phyloP scores from a whole-genome alignment of 2,888 invertebrate genomes.

The Lagria hirta region DNA sequence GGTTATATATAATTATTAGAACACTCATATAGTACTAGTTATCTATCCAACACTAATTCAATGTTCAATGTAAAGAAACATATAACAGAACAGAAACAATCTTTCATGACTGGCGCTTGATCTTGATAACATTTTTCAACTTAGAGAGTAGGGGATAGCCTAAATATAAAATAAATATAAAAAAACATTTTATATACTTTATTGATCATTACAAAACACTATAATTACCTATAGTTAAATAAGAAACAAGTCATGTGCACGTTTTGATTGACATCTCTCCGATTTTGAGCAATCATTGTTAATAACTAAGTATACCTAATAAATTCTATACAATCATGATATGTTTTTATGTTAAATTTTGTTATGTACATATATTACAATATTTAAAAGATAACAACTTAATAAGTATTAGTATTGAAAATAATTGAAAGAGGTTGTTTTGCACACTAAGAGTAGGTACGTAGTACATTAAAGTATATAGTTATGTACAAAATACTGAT shows the following conservation, averaged over 20 bases:
- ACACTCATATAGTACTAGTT: too few species aligned
- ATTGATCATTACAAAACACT: slow-evolving; percentile 35
- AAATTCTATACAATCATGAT: slow-evolving; percentile 31
- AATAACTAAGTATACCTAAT: slow-evolving; percentile 21
- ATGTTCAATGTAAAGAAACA: too few species aligned
- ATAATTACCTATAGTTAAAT: slow-evolving; percentile 25
- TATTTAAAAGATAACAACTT: slow-evolving; percentile 25
- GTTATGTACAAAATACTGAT: slow-evolving; percentile 17
- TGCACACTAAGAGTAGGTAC: slow-evolving; percentile 10
- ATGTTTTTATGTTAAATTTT: slow-evolving; percentile 34
- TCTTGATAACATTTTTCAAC: too few species aligned
- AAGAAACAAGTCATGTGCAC: slow-evolving; percentile 31
- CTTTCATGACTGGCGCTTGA: too few species aligned
- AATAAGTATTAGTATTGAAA: slow-evolving; percentile 14
- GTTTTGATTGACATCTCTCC: slow-evolving; percentile 33
- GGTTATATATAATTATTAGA: too few species aligned
- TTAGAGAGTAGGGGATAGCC: too few species aligned
- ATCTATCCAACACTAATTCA: too few species aligned
- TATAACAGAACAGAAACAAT: too few species aligned
- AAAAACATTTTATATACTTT: slow-evolving; percentile 31
- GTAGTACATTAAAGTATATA: too few species aligned
- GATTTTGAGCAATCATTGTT: slow-evolving; percentile 33
- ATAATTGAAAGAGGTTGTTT: slow-evolving; percentile 27
- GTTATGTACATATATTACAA: slow-evolving; percentile 33
- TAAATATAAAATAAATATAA: too few species aligned